phyloP scores from a whole-genome alignment of 2,113 vertebrate genomes.

The Columba livia region DNA sequence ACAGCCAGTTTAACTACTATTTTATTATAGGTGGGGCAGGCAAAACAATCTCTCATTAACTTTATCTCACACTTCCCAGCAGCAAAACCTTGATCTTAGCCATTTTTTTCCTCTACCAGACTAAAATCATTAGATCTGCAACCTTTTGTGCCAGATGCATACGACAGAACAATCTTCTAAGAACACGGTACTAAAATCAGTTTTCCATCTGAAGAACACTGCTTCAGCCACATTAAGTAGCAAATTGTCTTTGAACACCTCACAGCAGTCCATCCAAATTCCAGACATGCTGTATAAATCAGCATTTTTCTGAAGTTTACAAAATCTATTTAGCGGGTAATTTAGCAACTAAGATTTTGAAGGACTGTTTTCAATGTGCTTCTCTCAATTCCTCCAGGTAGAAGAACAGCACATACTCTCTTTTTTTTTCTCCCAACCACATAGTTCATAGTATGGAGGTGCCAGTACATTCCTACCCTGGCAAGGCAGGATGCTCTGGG shows the following conservation, averaged over 20 bases:
- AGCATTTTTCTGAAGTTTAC: neutral
- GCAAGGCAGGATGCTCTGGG: conserved; percentile 7
- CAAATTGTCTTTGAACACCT: neutral
- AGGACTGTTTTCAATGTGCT: neutral
- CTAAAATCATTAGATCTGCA: neutral
- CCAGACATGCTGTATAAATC: neutral
- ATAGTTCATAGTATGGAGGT: fast-evolving
- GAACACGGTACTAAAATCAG: neutral
- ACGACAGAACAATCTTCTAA: neutral
- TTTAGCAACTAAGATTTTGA: neutral
- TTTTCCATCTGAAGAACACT: neutral
- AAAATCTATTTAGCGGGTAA: neutral
- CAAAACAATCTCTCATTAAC: conserved; percentile 19
- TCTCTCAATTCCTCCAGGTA: neutral
- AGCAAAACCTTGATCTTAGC: neutral
- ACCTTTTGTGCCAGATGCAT: neutral
- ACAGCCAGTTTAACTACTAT: conserved; percentile 34
- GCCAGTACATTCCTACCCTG: neutral
- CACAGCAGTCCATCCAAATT: neutral
- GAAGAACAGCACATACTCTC: neutral
- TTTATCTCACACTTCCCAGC: conserved; percentile 14
- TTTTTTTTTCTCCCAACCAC: neutral
- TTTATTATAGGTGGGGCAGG: conserved; percentile 42
- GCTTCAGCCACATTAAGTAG: neutral
- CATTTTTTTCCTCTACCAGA: neutral